Percentiles rank a stretch among this genome's conserved stretches.
These are phyloP conservation scores for Baronia brevicornis DNA, from an alignment of 2,888 invertebrate species.

Conservation along the genomic window DNA sequence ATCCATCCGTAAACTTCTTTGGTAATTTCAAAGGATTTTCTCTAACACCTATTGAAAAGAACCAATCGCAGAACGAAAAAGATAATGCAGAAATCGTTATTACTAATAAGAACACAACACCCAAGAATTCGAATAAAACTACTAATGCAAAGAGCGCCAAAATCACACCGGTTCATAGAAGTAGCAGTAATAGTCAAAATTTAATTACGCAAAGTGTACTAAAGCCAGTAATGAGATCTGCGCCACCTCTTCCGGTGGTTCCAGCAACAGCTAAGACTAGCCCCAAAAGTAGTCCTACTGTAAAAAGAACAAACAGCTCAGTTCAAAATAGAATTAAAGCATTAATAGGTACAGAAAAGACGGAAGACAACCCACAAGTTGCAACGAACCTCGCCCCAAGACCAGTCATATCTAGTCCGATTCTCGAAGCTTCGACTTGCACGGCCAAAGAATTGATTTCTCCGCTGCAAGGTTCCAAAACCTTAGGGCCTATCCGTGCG, in stretches of 20 bases:
- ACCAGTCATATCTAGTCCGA: slow-evolving; percentile 88
- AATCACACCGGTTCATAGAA: slow-evolving; percentile 66
- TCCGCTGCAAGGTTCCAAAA: slow-evolving; percentile 76
- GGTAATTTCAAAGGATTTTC: slow-evolving; percentile 92
- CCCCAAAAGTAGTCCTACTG: slow-evolving; percentile 51
- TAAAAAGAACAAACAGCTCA: slow-evolving; percentile 57
- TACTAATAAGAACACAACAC: slow-evolving; percentile 20
- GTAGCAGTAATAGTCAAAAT: slow-evolving; percentile 54
- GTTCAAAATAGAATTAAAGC: slow-evolving; percentile 65
- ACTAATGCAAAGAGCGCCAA: slow-evolving; percentile 67
- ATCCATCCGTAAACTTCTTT: slow-evolving; percentile 80
- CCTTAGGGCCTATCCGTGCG: slow-evolving; percentile 75
- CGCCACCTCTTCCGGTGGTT: slow-evolving; percentile 80
- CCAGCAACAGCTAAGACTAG: slow-evolving; percentile 49
- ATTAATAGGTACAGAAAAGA: slow-evolving; percentile 54
- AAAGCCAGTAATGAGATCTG: slow-evolving; percentile 71
- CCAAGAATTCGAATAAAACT: slow-evolving; percentile 20
- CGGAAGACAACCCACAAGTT: slow-evolving; percentile 44
- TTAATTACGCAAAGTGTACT: slow-evolving; percentile 45
- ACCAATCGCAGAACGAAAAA: slow-evolving; percentile 35
- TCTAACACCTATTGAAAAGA: slow-evolving; percentile 78
- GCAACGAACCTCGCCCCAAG: slow-evolving; percentile 79
- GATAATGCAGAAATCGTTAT: slow-evolving; percentile 22
- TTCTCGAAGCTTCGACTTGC: slow-evolving; percentile 87
- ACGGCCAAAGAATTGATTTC: slow-evolving; percentile 83